A percentile compares a stretch with the other conserved stretches of the same genome.
These are phyloP conservation scores for Macroglossus sobrinus DNA, from an alignment of 2,113 vertebrate species.

Conservation along the genomic window DNA sequence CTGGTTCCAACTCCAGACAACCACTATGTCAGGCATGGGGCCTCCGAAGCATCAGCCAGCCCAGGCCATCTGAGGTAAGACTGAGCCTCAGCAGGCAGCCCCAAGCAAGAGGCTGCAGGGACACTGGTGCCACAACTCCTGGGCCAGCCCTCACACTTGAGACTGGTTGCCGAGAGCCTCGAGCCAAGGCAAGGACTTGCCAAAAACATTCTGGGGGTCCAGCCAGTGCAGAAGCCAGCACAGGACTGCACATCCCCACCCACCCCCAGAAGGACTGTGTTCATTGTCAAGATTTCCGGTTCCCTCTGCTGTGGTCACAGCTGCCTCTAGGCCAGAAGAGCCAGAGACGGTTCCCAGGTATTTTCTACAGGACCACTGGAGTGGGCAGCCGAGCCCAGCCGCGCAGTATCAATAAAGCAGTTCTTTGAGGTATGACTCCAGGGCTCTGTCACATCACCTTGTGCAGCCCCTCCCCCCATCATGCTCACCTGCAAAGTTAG, in stretches of 20 bases:
- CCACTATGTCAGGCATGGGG: slow-evolving; percentile 54
- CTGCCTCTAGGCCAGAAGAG: not conserved
- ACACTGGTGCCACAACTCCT: slow-evolving; percentile 32
- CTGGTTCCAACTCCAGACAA: slow-evolving; percentile 58
- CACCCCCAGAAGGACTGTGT: not conserved
- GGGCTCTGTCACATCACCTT: slow-evolving; percentile 29
- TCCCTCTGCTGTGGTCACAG: slow-evolving; percentile 31
- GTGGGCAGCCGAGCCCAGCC: slow-evolving; percentile 65
- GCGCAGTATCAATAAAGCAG: slow-evolving; percentile 84
- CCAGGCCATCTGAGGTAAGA: slow-evolving; percentile 37
- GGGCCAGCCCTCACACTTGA: not conserved
- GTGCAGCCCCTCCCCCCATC: not conserved
- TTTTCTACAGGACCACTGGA: slow-evolving; percentile 83
- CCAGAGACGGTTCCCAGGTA: slow-evolving; percentile 41
- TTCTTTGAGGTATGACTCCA: slow-evolving; percentile 75
- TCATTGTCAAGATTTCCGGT: not conserved
- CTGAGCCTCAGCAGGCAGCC: slow-evolving; percentile 24
- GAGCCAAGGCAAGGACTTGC: slow-evolving; percentile 68
- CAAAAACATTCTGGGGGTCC: slow-evolving; percentile 61
- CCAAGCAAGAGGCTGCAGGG: not conserved
- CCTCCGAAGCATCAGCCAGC: slow-evolving; percentile 18
- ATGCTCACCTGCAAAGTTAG: not conserved
- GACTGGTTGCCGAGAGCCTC: slow-evolving; percentile 53
- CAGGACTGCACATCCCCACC: not conserved
- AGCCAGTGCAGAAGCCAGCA: not conserved